Evolutionary conservation across 1,140 invertebrate species (phyloP), one percentile per base, ranked within the genome.

Genomic region (Aporrectodea caliginosa): DNA sequence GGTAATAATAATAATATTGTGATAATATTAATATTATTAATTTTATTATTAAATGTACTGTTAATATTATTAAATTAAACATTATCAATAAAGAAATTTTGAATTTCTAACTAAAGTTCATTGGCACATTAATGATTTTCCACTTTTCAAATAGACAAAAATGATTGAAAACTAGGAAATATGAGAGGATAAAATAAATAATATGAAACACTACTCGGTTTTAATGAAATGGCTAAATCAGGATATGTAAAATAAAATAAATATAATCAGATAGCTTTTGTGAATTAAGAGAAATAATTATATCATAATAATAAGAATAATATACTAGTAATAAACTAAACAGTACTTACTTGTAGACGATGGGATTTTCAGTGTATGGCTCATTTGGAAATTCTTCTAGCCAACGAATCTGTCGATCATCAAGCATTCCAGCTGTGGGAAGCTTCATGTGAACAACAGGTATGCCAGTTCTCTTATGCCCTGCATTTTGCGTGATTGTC

Each of bases 341-440:
- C 43, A 58, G 22, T 58, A n/a, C n/a, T n/a, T 83, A 86, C 87
- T 85, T 88, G 78, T 85, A 85, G 12, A 86, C 69, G 34, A 87
- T 84, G 73, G 86, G 86, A 80, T 87, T 87, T 82, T 88, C 85
- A 27, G 82, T 82, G 71, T 84, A 81, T 14, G 83, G 83, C 70
- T 88, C 85, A 84, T 87, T 86, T n/a, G 87, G 86, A 78, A 86
- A 86, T 31, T 83, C 84, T 74, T 85, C 84, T 27, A 84, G 79
- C 87, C 87, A 88, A 0, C 84, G 84, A 33, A 81, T 79, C 82
- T 88, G 87, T 81, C 87, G 70, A 31, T 81, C 79, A 27, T 77
- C 84, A 30, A 87, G 76, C 16, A 88, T 77, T 1, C 86, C 81
- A 1, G 69, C 79, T 85, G 80, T 85, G 34, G 31, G 34, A 16